Percentiles rank a stretch among this genome's conserved stretches.
phyloP scores from a whole-genome alignment of 1,140 invertebrate species.

The Acromyrmex charruanus region DNA sequence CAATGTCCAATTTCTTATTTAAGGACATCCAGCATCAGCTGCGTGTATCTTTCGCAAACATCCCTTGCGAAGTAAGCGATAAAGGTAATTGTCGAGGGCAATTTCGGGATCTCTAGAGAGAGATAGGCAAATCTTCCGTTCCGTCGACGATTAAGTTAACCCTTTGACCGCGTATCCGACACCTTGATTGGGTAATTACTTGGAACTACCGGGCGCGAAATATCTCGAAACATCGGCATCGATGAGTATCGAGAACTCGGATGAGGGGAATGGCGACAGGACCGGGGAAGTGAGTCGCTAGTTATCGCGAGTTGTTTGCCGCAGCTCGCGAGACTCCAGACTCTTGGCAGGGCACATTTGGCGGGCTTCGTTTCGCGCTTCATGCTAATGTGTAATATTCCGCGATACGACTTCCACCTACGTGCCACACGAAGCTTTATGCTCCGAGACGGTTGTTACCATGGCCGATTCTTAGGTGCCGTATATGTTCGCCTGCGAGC shows the following conservation, averaged over 20 bases:
- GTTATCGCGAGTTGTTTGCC: constrained; percentile 43
- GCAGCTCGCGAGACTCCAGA: constrained; percentile 58
- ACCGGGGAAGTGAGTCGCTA: constrained; percentile 27
- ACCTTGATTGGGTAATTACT: constrained; percentile 76
- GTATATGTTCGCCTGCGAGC: neutral
- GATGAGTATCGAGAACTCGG: constrained; percentile 60
- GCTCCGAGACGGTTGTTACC: neutral
- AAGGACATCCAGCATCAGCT: too few species aligned
- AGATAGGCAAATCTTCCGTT: constrained; percentile 57
- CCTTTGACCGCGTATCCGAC: constrained; percentile 74
- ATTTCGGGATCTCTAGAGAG: constrained; percentile 57
- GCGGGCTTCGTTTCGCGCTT: constrained; percentile 72
- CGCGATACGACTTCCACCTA: constrained; percentile 64
- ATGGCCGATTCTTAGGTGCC: constrained; percentile 5
- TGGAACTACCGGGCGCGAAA: constrained; percentile 44
- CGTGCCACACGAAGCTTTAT: constrained; percentile 2
- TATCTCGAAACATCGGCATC: constrained; percentile 23
- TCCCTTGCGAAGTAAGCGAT: neutral
- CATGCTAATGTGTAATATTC: constrained; percentile 66
- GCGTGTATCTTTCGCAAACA: neutral
- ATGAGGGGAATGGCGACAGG: neutral
- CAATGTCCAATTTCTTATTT: too few species aligned
- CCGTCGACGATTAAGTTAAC: constrained; percentile 67
- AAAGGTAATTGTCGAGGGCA: constrained; percentile 32
- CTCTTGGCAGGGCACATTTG: constrained; percentile 68